Evolutionary conservation across 2,888 invertebrate species (phyloP), one percentile per base, ranked within the genome.

Genomic region (Craniophora ligustri): DNA sequence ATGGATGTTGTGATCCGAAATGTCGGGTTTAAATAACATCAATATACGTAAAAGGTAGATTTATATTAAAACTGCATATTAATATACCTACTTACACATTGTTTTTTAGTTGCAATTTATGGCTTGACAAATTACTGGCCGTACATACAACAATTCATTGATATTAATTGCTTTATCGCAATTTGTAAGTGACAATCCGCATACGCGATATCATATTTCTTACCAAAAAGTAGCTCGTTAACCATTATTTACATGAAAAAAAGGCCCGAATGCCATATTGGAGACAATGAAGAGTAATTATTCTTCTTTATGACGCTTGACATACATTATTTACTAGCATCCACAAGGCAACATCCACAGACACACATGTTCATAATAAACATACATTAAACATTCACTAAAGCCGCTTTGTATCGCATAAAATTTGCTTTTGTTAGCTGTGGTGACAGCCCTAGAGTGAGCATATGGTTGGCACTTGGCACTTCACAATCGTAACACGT

Each of bases 321-420:
- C 34, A 32, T 23, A 34, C 28, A 19, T 48, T n/a, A 39, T 40
- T 40, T 48, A 32, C 35, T 32, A 42, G 19, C 19, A 19, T 42
- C 26, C 26, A 26, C n/a, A n/a, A n/a, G n/a, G n/a, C n/a, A n/a
- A n/a, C n/a, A n/a, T n/a, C 26, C n/a, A 8, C 23, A 26, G 26
- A 21, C 32, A 1, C 34, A 7, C 15, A n/a, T n/a, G 26, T n/a
- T 30, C 18, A 26, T 21, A 57, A 59, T 58, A 45, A 57, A 59
- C 56, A 45, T 53, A 51, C 64, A 68, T 76, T 75, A 72, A 73
- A 71, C 67, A 72, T 75, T 75, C 64, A 69, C 64, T 48, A 50
- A 57, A 45, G 53, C 45, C 46, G 55, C 72, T 74, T 72, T 70
- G 66, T 66, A 64, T 63, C 59, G 58, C 64, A 59, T 73, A 63